Evolutionary conservation across 2,797 vertebrate genomes (phyloP), one percentile per base, ranked within the genome.

Genomic region (Rhynchonycteris naso): DNA sequence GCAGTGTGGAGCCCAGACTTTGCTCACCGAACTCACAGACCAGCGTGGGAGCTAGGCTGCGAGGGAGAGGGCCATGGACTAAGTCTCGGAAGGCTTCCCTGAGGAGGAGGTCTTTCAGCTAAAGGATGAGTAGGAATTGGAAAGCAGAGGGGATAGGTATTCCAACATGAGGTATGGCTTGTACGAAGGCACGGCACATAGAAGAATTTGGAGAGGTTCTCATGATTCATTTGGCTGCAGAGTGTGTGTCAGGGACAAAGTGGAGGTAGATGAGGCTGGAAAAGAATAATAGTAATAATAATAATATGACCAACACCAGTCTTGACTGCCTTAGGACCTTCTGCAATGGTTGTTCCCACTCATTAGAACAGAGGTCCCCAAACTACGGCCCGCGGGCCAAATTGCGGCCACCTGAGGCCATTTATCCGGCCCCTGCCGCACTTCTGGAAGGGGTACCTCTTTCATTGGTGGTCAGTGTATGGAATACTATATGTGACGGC

Each of bases 51-150:
- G n/a, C 10, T 9, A 54, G 66, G 21, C 21, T 35, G 28, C 21
- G 7, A 47, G 79, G 47, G 26, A 24, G 28, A 38, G 2, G 21
- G 56, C 24, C n/a, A 12, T 54, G 0, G 3, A 66, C 16, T 14
- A 58, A 47, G 21, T 94, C 87, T 68, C 38, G 75, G 69, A 63
- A 30, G 2, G 59, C 76, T 63, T 95, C 80, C 28, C 59, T 3
- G 74, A 61, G 69, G 93, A 93, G 87, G 59, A 63, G 43, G 50
- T 14, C 76, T 95, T 68, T 28, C 8, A 58, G n/a, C 35, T 83
- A 75, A 82, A 52, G 75, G 69, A 4, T 65, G 65, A 56, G 21
- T 47, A 61, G 54, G 28, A 63, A 16, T 26, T 65, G 43, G 22
- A 87, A 30, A 71, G 35, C 28, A 43, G 58, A 58, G 9, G 38